Base-by-base conservation (phyloP, 2,888 invertebrate genomes). In the Mythimna lalbum region DNA sequence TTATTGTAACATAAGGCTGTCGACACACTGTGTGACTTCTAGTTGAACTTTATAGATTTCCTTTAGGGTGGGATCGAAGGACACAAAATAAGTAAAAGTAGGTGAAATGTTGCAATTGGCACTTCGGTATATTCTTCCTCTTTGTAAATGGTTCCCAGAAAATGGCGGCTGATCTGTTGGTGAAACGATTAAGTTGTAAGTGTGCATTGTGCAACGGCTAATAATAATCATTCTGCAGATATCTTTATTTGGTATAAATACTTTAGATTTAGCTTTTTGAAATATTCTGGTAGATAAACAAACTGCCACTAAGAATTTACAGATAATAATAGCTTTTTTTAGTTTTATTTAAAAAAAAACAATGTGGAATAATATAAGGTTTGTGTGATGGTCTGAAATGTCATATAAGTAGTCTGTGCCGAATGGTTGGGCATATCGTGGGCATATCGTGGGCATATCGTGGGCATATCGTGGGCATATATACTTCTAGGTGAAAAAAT, bases 1-100 rank as follows among this genome's bases (percentile, higher is more conserved):
- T 55, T 39, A 31, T 39, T 73, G 12, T 12, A 23, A 21, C 47
- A 19, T n/a, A 49, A 49, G 47, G 19, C 36, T 74, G 52, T 47
- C 23, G 66, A n/a, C 53, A 47, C 21, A 31, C 52, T n/a, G 4
- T 4, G 33, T 17, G 39, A 10, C 4, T 49, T 19, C 69, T 68
- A 17, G 27, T 64, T 62, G 36, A 36, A 66, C 49, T 66, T 49
- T 49, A 31, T 36, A 23, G 36, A 49, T 23, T 49, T 36, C 23
- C n/a, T n/a, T 49, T 17, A 36, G 39, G 14, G 52, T 36, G 39
- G 14, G 50, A 9, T 12, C 21, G 39, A 5, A 7, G 12, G 9
- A 21, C 9, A 27, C 7, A 0, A 21, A 49, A 4, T 17, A 36
- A 23, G 31, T 55, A 4, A 23, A 49, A 59, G 47, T 47, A 27